Percentiles rank a stretch among this genome's conserved stretches.
These are phyloP conservation scores for Saturnia japonica DNA, from an alignment of 2,888 invertebrate genomes.

Conservation along the genomic window DNA sequence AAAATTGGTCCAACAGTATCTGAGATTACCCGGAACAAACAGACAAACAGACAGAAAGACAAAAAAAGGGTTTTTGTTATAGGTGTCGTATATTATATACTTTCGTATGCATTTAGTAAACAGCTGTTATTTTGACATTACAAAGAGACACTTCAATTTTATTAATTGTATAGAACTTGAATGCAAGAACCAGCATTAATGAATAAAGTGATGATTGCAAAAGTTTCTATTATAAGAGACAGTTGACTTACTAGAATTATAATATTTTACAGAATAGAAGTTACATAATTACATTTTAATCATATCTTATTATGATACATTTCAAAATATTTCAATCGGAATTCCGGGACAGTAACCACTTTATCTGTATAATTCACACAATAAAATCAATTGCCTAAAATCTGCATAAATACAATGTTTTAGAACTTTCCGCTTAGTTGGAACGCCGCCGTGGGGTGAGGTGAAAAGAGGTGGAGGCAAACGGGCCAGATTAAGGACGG, in stretches of 20 bases:
- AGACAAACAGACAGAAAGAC: too few relatives aligned
- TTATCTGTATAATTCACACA: conserved; percentile 53
- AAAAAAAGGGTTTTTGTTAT: too few relatives aligned
- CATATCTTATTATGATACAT: neutral
- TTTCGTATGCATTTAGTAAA: too few relatives aligned
- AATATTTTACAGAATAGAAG: neutral
- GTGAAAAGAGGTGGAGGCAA: conserved; percentile 51
- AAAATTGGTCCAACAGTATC: too few relatives aligned
- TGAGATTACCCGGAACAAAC: too few relatives aligned
- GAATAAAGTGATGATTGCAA: neutral
- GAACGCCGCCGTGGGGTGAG: conserved; percentile 56
- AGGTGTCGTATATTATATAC: too few relatives aligned
- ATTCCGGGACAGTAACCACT: conserved; percentile 44
- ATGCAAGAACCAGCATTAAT: neutral
- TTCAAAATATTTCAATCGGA: neutral
- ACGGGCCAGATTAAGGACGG: conserved; percentile 78
- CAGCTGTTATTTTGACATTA: too few relatives aligned
- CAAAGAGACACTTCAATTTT: too few relatives aligned
- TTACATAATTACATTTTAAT: neutral
- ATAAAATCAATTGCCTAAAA: conserved; percentile 59
- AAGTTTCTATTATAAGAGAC: neutral
- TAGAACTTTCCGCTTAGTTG: conserved; percentile 79
- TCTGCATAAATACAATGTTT: conserved; percentile 68
- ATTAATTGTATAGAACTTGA: too few relatives aligned
- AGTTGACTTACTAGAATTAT: neutral